Conservation (phyloP, 1,140 invertebrate species). For the Aphelinus certus region DNA sequence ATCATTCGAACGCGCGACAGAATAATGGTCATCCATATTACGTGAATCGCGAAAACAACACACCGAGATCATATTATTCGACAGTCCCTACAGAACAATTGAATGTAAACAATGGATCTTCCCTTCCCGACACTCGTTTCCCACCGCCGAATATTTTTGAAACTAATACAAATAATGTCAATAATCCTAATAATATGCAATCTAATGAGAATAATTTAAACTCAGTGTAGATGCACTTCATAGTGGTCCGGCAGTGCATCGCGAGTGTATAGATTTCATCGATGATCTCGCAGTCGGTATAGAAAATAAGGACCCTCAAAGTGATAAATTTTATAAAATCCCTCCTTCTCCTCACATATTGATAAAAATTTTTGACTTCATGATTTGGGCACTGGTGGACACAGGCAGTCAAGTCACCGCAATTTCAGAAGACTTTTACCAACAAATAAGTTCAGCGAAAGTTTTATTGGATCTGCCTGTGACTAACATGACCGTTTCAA, state of each 20-base stretch:
- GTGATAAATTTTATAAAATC: neutral
- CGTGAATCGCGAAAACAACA: too few relatives aligned
- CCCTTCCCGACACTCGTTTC: too few relatives aligned
- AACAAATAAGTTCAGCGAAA: neutral
- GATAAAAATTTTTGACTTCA: neutral
- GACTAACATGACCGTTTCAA: neutral
- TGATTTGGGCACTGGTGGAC: neutral
- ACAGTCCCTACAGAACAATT: too few relatives aligned
- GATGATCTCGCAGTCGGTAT: conserved; percentile 17
- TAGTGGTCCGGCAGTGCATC: conserved; percentile 23
- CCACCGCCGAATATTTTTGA: neutral
- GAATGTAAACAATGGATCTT: too few relatives aligned
- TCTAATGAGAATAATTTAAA: conserved; percentile 28
- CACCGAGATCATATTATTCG: too few relatives aligned
- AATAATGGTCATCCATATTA: too few relatives aligned
- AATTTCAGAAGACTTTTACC: conserved; percentile 10
- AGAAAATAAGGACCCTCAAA: neutral
- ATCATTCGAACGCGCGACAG: too few relatives aligned
- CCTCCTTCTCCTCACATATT: neutral
- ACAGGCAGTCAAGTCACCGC: conserved; percentile 5
- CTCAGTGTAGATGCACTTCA: conserved; percentile 21
- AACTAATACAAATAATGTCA: neutral
- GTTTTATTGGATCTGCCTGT: neutral
- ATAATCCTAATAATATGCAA: neutral
- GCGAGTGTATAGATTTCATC: conserved; percentile 22